phyloP scores from a whole-genome alignment of 1,140 invertebrate genomes.

The Trichoplusia ni region DNA sequence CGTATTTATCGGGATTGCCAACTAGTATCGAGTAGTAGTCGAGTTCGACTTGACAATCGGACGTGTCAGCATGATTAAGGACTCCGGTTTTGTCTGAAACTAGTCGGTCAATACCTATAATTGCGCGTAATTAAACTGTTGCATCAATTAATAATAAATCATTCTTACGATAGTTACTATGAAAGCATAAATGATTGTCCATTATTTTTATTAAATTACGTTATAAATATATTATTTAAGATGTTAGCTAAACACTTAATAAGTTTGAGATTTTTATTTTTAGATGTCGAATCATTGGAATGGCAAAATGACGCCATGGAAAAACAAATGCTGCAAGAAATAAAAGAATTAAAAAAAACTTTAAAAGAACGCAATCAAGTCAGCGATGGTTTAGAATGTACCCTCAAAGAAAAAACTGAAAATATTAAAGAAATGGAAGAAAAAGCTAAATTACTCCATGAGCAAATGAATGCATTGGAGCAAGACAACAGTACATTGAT shows the following conservation, averaged over 20 bases:
- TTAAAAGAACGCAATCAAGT: conserved; percentile 35
- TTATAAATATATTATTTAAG: no score
- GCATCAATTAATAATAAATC: no score
- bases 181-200: no score
- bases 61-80: no score
- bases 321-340: conserved; percentile 39
- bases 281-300: conserved; percentile 37
- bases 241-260: neutral
- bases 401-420: conserved; percentile 36
- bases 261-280: conserved; percentile 22
- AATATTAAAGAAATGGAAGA: conserved; percentile 35
- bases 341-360: conserved; percentile 40
- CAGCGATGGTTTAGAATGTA: conserved; percentile 32
- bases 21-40: no score
- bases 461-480: conserved; percentile 34
- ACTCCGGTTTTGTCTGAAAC: no score
- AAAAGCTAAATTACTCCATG: conserved; percentile 35
- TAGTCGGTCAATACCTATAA: no score
- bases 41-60: no score
- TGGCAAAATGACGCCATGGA: conserved; percentile 41
- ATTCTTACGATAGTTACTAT: no score
- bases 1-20: no score
- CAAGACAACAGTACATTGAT: conserved; percentile 27
- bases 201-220: no score
- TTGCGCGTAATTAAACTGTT: no score